These are phyloP conservation scores for Zophobas morio DNA, from an alignment of 1,140 invertebrate genomes.

Conservation along the genomic window DNA sequence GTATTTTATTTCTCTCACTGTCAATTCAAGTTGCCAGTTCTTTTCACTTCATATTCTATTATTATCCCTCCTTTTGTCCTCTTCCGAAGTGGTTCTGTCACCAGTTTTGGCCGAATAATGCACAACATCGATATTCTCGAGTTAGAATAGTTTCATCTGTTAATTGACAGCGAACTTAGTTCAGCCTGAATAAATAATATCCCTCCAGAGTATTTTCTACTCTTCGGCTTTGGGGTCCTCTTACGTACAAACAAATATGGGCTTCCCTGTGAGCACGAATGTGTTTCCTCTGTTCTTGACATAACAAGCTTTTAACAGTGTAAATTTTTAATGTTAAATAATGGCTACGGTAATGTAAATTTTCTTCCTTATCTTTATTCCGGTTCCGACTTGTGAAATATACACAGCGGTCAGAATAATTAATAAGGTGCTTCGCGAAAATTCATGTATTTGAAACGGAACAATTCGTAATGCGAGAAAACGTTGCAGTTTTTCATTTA, in stretches of 20 bases:
- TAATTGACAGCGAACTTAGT: conserved; percentile 37
- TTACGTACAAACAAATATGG: conserved; percentile 14
- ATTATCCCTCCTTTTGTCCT: conserved; percentile 33
- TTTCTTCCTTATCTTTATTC: conserved; percentile 2
- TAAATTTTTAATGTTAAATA: conserved; percentile 32
- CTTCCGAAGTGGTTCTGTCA: conserved; percentile 3
- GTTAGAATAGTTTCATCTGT: conserved; percentile 24
- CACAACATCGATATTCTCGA: conserved; percentile 13
- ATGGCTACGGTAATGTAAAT: conserved; percentile 6
- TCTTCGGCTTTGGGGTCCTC: not conserved
- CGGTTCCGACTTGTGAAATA: not conserved
- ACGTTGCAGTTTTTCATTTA: conserved; percentile 30
- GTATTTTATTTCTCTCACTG: conserved; percentile 35
- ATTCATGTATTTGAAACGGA: not conserved
- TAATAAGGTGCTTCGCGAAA: conserved; percentile 1
- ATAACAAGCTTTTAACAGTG: conserved; percentile 15
- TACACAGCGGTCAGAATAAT: not conserved
- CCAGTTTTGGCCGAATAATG: conserved; percentile 24
- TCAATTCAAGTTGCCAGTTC: conserved; percentile 20
- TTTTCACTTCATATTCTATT: conserved; percentile 40
- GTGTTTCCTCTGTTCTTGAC: conserved; percentile 21
- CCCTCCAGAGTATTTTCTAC: conserved; percentile 6
- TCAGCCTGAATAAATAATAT: conserved; percentile 23
- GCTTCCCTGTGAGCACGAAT: not conserved
- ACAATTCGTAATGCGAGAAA: conserved; percentile 2